These are phyloP conservation scores for Poecilia picta DNA, from an alignment of 2,797 vertebrate species.

Conservation along the genomic window DNA sequence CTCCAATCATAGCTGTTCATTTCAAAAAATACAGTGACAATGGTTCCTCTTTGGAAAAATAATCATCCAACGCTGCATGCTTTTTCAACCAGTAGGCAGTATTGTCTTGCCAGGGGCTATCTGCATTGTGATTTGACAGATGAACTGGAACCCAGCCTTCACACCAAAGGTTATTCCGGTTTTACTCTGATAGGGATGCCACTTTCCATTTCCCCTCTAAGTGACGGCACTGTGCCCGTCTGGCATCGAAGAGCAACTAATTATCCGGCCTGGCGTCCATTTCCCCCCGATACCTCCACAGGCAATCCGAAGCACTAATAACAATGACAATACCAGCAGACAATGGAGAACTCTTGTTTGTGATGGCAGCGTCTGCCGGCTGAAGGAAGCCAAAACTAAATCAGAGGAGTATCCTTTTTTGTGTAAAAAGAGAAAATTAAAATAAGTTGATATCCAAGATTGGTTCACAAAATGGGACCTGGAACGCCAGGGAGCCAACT, in stretches of 20 bases:
- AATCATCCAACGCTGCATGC: conserved; percentile 47
- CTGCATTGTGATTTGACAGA: conserved; percentile 68
- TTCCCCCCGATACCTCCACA: conserved; percentile 70
- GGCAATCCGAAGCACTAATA: conserved; percentile 80
- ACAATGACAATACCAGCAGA: conserved; percentile 75
- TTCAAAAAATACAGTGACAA: conserved; percentile 42
- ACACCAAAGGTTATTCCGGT: conserved; percentile 73
- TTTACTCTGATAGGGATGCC: conserved; percentile 75
- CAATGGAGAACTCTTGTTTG: conserved; percentile 63
- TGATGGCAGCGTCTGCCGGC: conserved; percentile 56
- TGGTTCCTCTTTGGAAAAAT: conserved; percentile 48
- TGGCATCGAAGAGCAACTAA: conserved; percentile 78
- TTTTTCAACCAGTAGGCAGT: conserved; percentile 38
- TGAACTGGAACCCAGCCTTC: conserved; percentile 72
- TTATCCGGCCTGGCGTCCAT: conserved; percentile 78
- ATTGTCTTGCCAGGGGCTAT: conserved; percentile 61
- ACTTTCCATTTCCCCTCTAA: conserved; percentile 77
- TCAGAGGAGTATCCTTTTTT: conserved; percentile 29
- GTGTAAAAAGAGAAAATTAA: conserved; percentile 33
- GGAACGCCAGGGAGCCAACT: conserved; percentile 15
- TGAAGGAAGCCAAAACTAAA: conserved; percentile 55
- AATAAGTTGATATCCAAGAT: conserved; percentile 30
- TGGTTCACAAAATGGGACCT: neutral
- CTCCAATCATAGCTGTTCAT: conserved; percentile 20
- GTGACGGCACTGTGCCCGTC: conserved; percentile 74